Percentiles rank a stretch among this genome's conserved stretches.
phyloP scores from a whole-genome alignment of 2,888 invertebrate genomes.

The Luperina testacea region DNA sequence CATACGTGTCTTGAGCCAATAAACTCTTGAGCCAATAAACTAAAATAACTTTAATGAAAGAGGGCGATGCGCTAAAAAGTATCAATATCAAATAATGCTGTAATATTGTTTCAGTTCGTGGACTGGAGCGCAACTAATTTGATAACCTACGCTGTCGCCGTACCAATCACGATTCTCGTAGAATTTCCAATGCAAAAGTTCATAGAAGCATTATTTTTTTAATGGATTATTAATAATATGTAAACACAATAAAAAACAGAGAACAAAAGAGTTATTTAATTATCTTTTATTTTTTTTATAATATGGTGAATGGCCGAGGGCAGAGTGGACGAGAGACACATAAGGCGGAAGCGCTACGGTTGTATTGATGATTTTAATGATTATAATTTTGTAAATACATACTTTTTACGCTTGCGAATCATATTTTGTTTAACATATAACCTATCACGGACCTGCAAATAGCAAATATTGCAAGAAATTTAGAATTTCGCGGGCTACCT shows the following conservation, averaged over 20 bases:
- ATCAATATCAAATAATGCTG: background rate
- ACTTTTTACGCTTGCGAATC: background rate
- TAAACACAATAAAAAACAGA: conserved; percentile 11
- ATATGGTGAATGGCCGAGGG: background rate
- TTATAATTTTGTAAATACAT: background rate
- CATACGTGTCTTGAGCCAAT: too few species aligned
- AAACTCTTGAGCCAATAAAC: background rate
- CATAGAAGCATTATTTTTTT: conserved; percentile 42
- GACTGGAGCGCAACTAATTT: conserved; percentile 62
- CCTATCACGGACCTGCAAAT: too few species aligned
- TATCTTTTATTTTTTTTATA: background rate
- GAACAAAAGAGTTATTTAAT: background rate
- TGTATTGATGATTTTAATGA: too few species aligned
- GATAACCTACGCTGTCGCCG: conserved; percentile 58
- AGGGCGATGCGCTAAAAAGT: background rate
- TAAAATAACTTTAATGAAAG: background rate
- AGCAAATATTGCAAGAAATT: too few species aligned
- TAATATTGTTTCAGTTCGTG: conserved; percentile 58
- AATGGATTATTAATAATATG: background rate
- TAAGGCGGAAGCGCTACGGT: too few species aligned
- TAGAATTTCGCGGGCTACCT: too few species aligned
- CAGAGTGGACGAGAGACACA: background rate
- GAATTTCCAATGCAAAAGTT: conserved; percentile 63
- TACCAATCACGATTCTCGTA: conserved; percentile 62
- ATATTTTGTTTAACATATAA: too few species aligned